Evolutionary conservation across 2,888 invertebrate genomes (phyloP).

Genomic region (Cephalotes varians): DNA sequence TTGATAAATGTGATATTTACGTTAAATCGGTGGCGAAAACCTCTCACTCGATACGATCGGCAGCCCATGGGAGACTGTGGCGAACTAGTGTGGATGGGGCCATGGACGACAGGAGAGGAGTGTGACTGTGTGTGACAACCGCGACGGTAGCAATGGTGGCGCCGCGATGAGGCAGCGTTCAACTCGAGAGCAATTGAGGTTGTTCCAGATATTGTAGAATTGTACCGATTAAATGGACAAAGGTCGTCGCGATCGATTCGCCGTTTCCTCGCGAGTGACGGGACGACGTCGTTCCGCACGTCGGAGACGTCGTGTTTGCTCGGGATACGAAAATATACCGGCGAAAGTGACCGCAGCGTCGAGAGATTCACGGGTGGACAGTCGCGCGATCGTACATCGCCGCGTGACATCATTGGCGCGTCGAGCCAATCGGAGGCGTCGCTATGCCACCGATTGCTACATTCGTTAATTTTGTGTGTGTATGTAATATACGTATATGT

Average conservation of each 20-base stretch:
- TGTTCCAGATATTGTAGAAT: conserved; percentile 58
- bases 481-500: too few relatives aligned
- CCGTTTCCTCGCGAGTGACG: not conserved
- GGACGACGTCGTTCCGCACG: not conserved
- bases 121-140: not conserved
- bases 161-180: conserved; percentile 66
- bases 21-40: conserved; percentile 80
- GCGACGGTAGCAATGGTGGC: conserved; percentile 63
- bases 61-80: conserved; percentile 79
- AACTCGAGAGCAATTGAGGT: conserved; percentile 74
- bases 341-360: not conserved
- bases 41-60: conserved; percentile 39
- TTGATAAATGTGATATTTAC: conserved; percentile 79
- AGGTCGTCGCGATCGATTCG: not conserved
- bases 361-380: conserved; percentile 61
- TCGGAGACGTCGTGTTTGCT: not conserved
- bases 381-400: conserved; percentile 66
- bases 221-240: not conserved
- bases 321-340: not conserved
- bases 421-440: conserved; percentile 52
- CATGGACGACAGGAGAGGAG: conserved; percentile 2
- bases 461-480: not conserved
- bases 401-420: conserved; percentile 73
- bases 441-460: not conserved
- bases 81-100: too few relatives aligned